Conservation (phyloP, 1,140 invertebrate species). For the Adoxophyes honmai region DNA sequence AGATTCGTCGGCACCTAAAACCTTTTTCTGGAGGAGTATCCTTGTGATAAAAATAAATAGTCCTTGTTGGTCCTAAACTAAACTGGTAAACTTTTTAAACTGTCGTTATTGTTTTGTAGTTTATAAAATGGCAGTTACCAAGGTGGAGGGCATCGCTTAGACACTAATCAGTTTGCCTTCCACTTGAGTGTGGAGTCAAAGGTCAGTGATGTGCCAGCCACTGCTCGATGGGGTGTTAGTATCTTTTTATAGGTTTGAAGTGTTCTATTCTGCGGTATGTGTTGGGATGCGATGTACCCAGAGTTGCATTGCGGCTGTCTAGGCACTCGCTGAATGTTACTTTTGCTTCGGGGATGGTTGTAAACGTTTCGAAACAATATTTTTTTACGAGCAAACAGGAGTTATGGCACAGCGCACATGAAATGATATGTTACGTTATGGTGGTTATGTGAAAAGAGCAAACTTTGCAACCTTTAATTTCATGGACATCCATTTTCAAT, state of each 20-base stretch:
- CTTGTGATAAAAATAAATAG: too few relatives aligned
- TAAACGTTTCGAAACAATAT: background rate
- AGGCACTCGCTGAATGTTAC: background rate
- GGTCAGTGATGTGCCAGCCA: slow-evolving; percentile 54
- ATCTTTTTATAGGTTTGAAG: background rate
- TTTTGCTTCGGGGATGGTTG: slow-evolving; percentile 4
- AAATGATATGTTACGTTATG: background rate
- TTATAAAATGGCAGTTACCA: slow-evolving; percentile 71
- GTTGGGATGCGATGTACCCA: background rate
- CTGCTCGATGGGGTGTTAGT: slow-evolving; percentile 6
- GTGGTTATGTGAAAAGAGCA: background rate
- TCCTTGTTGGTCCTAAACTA: slow-evolving; percentile 2
- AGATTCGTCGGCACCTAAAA: too few relatives aligned
- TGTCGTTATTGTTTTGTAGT: slow-evolving; percentile 65
- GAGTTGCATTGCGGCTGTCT: background rate
- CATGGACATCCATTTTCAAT: background rate
- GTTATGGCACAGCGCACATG: background rate
- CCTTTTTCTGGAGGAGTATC: too few relatives aligned
- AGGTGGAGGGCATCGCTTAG: slow-evolving; percentile 74
- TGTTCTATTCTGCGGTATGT: slow-evolving; percentile 7
- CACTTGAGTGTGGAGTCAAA: slow-evolving; percentile 54
- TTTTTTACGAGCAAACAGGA: background rate
- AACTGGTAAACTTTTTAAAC: background rate
- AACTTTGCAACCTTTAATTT: background rate
- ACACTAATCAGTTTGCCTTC: slow-evolving; percentile 47